Evolutionary conservation across 2,888 invertebrate genomes (phyloP), one percentile per base, ranked within the genome.

Genomic region (Chrysopilus asiliformis): DNA sequence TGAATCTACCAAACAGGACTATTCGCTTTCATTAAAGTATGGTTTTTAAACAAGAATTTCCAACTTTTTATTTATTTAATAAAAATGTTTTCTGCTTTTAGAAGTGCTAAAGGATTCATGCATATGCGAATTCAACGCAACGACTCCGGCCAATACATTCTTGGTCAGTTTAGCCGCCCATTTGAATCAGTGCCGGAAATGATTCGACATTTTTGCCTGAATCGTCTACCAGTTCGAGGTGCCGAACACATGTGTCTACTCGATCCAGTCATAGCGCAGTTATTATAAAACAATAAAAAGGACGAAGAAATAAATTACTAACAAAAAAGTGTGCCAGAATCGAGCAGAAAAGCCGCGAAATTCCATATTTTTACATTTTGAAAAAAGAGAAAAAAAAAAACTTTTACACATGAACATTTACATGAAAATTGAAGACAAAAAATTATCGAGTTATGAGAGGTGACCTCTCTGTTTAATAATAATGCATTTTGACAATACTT

Each of bases 201-300:
- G 76, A 86, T 95, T 56, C 76, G 83, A 48, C 90, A 93, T 63
- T 94, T 93, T 64, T 86, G 91, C 45, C 73, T 85, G 36, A 89
- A 91, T 65, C 79, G 89, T 52, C 74, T 95, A 48, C 94, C 94
- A 32, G 91, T 95, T 38, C 74, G 90, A 47, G 93, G 94, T 36
- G 93, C 93, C 15, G 93, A 93, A 60, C 93, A 94, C 64, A 93
- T 95, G 83, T 86, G 89, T 58, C 74, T 95, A 45, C 73, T 89
- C 46, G 84, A 90, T 60, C 94, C 94, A 33, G 78, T 94, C 43
- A 83, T 84, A 53, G 86, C 81, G 51, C 86, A 86, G 61, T 70
- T 90, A 46, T 71, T 74, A 45, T 74, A 71, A 69, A 59, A 27
- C 15, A 12, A 13, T n/a, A 15, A 16, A 4, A 28, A 13, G 4